Percentiles rank a stretch among this genome's conserved stretches.
Conservation (phyloP, 1,140 invertebrate genomes). For the Himalopsyche phryganea region DNA sequence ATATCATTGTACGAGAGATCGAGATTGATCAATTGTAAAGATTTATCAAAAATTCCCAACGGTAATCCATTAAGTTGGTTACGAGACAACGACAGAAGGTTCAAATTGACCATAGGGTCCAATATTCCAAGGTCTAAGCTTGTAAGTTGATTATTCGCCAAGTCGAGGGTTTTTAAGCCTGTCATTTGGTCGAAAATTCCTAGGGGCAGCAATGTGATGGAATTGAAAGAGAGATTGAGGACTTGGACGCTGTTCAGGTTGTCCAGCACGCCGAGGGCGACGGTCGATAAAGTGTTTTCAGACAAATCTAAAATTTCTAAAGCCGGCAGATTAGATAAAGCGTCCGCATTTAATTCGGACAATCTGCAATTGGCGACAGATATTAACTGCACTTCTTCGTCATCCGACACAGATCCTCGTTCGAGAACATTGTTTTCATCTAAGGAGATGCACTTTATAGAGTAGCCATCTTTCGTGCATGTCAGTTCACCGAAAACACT, state of each 20-base stretch:
- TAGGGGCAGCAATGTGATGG: constrained; percentile 4
- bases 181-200: constrained; percentile 25
- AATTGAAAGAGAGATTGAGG: constrained; percentile 23
- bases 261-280: constrained; percentile 15
- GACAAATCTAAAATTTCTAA: constrained; percentile 24
- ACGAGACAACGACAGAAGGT: constrained; percentile 2
- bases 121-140: constrained; percentile 13
- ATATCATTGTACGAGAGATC: constrained; percentile 26
- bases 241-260: constrained; percentile 10
- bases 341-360: constrained; percentile 5
- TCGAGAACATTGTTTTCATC: constrained; percentile 11
- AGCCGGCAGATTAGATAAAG: constrained; percentile 13
- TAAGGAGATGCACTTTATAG: no score
- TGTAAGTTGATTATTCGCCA: constrained; percentile 22
- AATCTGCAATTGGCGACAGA: constrained; percentile 10
- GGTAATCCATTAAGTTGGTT: constrained; percentile 16
- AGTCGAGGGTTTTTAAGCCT: constrained; percentile 11
- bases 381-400: constrained; percentile 4
- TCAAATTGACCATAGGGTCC: constrained; percentile 7
- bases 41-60: constrained; percentile 24
- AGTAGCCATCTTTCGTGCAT: no score
- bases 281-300: constrained; percentile 1
- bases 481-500: no score
- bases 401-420: constrained; percentile 16
- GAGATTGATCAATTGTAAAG: constrained; percentile 4